These are phyloP conservation scores for Cetoscarus ocellatus DNA, from an alignment of 2,797 vertebrate species.

Conservation along the genomic window DNA sequence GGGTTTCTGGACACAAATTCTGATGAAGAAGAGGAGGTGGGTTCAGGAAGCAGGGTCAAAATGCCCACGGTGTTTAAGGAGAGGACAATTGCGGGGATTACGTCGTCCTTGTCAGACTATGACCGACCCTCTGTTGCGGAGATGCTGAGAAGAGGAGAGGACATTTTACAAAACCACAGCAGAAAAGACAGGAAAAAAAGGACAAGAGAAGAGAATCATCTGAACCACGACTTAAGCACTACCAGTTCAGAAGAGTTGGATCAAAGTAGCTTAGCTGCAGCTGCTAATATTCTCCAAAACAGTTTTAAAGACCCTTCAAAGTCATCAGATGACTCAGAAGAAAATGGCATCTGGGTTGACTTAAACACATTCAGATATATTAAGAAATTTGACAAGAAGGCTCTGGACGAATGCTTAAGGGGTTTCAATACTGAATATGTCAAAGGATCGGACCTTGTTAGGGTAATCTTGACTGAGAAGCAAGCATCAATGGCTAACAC, in stretches of 20 bases:
- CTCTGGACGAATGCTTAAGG: slow-evolving; percentile 13
- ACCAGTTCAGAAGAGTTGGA: slow-evolving; percentile 8
- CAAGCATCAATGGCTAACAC: neutral
- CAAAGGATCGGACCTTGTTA: slow-evolving; percentile 4
- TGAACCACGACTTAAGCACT: neutral
- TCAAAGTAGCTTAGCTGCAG: slow-evolving; percentile 6
- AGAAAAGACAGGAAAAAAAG: neutral
- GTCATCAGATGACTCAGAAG: neutral
- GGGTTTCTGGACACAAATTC: slow-evolving; percentile 1
- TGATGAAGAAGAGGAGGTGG: neutral
- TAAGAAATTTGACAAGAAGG: neutral
- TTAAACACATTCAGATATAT: slow-evolving; percentile 44
- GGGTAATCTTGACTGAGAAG: slow-evolving; percentile 15
- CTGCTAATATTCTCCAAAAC: neutral
- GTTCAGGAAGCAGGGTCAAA: neutral
- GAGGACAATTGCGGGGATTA: slow-evolving; percentile 19
- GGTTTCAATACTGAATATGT: neutral
- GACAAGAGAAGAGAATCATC: neutral
- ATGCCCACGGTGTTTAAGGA: neutral
- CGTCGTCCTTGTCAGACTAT: slow-evolving; percentile 20
- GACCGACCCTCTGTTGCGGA: neutral
- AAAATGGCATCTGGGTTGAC: slow-evolving; percentile 45
- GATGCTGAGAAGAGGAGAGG: neutral
- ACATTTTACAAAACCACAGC: neutral
- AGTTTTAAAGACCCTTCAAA: neutral